A percentile compares a stretch with the other conserved stretches of the same genome.
These are phyloP conservation scores for Ichneumon xanthorius DNA, from an alignment of 2,888 invertebrate genomes.

Conservation along the genomic window DNA sequence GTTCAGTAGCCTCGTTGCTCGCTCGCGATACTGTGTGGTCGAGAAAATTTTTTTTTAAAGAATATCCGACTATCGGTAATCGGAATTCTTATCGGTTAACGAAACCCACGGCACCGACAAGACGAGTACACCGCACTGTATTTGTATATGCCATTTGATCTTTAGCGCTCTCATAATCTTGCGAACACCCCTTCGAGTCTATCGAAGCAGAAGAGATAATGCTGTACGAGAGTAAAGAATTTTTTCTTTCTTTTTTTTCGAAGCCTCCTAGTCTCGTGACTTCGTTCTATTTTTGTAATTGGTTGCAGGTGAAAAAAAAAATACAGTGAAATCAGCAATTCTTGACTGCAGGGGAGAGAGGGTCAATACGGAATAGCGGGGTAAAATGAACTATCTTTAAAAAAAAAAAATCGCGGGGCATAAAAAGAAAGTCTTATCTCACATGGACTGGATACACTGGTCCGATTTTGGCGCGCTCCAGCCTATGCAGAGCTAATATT, in stretches of 20 bases:
- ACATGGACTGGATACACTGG: too few species aligned
- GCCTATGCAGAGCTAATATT: too few species aligned
- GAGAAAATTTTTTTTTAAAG: neutral
- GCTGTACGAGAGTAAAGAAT: slow-evolving; percentile 11
- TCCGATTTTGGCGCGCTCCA: too few species aligned
- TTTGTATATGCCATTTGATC: slow-evolving; percentile 48
- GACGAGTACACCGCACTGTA: slow-evolving; percentile 18
- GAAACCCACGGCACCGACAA: slow-evolving; percentile 6
- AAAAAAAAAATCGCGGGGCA: too few species aligned
- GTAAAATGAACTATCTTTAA: too few species aligned
- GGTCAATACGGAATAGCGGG: too few species aligned
- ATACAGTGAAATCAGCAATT: neutral
- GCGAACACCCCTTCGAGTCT: slow-evolving; percentile 29
- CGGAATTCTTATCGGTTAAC: slow-evolving; percentile 20
- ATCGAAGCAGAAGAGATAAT: slow-evolving; percentile 1
- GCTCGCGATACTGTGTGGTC: neutral
- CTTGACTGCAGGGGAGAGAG: neutral
- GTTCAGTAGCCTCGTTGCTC: slow-evolving; percentile 28
- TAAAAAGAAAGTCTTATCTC: too few species aligned
- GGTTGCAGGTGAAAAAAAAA: neutral
- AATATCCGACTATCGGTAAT: slow-evolving; percentile 8
- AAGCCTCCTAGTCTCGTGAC: slow-evolving; percentile 8
- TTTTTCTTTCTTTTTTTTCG: slow-evolving; percentile 25
- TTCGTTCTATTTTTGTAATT: neutral
- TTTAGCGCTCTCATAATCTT: slow-evolving; percentile 29